Evolutionary conservation across 2,113 vertebrate genomes (phyloP), one percentile per base, ranked within the genome.

Genomic region (Podarcis cretensis): DNA sequence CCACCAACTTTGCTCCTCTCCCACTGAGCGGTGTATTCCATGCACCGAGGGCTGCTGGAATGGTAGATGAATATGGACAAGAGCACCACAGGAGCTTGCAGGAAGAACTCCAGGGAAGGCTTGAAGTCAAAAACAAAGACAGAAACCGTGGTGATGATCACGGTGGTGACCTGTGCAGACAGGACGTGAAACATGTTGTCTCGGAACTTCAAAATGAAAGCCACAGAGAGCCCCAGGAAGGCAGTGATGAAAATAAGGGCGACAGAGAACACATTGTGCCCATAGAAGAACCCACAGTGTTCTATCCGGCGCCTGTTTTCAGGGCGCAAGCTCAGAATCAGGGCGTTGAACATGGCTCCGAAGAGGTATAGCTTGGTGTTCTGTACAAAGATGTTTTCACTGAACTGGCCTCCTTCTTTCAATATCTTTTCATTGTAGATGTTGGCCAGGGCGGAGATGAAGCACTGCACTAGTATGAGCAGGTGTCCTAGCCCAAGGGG

Each of bases 121-220:
- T 91, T 98, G 95, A 99, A 99, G 96, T 98, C 96, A 94, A 99
- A 99, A 78, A 99, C 96, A 91, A 99, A 74, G 48, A 99, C 96
- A 78, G 99, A 99, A 83, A 99, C 96, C 0, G 97, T 73, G 1
- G 98, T 99, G 88, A 99, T 97, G 84, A 99, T 95, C 59, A 99
- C 98, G 1, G 99, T 99, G 93, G 98, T 99, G 94, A 99, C 96
- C 94, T 99, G 99, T 54, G 97, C 98, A 37, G 98, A 99, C 95
- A 99, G 97, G 87, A 99, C 98, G 13, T 99, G 99, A 95, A 99
- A 99, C 99, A 99, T 99, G 95, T 99, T 99, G 97, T 99, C 99
- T 92, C 98, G 95, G 95, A 99, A 99, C 92, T 99, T 99, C 90
- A 99, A 95, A 94, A 99, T 99, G 96, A 99, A 99, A 93, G 98